Evolutionary conservation across 2,888 invertebrate genomes (phyloP), one percentile per base, ranked within the genome.

Genomic region (Ophonus ardosiacus): DNA sequence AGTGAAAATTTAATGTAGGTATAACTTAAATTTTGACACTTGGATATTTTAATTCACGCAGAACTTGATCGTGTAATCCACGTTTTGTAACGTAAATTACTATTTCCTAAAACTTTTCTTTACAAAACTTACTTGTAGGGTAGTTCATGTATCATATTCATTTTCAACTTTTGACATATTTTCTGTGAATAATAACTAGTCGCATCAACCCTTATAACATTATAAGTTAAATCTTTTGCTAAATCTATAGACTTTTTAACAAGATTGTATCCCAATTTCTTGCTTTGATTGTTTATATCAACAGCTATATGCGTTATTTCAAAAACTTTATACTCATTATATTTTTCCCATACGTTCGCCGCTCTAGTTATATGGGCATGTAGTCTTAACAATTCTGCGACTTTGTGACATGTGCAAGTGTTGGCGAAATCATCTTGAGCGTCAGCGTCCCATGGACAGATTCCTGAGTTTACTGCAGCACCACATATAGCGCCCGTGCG

Each of bases 351-450:
- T 2, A 94, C 86, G 74, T 92, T 90, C 0, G 93, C 92, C 2
- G 90, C 90, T 86, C 91, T 90, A 85, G 92, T 89, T 81, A 93
- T 90, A 86, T 94, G 92, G 0, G 94, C 93, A 56, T 88, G 89
- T 89, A 94, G 93, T 87, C 92, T 92, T 89, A 93, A 91, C 21
- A 93, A 88, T 82, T 92, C 87, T 40, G 90, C 89, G 83, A 93
- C 92, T 0, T 93, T 91, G 1, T 85, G 88, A 8, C 91, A 90
- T 0, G 87, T 65, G 0, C 93, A 91, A 86, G 88, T 89, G 86
- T 93, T 92, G 0, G 93, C 93, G 90, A 93, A 92, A 86, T 92
- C 92, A 84, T 93, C 93, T 0, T 92, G 90, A 88, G 93, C 91
- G 24, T 91, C 90, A 0, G 92, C 90, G 88, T 92, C 92, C 93